Conservation (phyloP, 2,113 vertebrate species). For the Apodemus speciosus region DNA sequence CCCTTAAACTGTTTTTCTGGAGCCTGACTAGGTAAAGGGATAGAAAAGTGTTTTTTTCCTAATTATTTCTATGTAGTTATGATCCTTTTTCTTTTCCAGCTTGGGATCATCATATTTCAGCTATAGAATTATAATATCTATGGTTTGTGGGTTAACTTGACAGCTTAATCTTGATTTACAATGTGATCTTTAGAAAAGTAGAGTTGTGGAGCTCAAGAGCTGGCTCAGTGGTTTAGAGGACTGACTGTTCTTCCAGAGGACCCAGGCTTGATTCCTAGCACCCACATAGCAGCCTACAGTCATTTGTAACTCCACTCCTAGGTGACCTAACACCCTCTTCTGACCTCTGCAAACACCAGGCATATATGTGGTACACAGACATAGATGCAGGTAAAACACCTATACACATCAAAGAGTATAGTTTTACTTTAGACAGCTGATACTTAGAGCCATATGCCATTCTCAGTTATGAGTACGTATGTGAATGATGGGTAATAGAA, state of each 20-base stretch:
- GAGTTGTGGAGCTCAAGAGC: not conserved
- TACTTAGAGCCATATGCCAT: not conserved
- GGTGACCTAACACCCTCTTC: not conserved
- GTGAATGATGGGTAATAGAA: not conserved
- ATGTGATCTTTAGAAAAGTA: constrained; percentile 10
- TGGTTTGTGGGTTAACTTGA: not conserved
- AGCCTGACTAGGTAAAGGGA: not conserved
- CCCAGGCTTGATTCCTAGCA: not conserved
- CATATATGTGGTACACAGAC: not conserved
- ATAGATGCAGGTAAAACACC: not conserved
- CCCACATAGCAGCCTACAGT: not conserved
- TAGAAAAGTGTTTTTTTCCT: not conserved
- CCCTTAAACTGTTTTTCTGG: not conserved
- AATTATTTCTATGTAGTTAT: not conserved
- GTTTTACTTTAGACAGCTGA: not conserved
- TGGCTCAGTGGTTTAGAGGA: not conserved
- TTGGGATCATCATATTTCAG: constrained; percentile 40
- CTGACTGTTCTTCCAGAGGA: not conserved
- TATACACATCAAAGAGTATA: not conserved
- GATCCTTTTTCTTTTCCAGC: not conserved
- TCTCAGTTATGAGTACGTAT: not conserved
- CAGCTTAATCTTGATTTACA: not conserved
- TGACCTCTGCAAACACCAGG: not conserved
- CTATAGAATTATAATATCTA: constrained; percentile 19
- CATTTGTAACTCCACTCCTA: not conserved